These are phyloP conservation scores for Plecturocebus donacophilus DNA, from an alignment of 2,113 vertebrate species.

Conservation along the genomic window DNA sequence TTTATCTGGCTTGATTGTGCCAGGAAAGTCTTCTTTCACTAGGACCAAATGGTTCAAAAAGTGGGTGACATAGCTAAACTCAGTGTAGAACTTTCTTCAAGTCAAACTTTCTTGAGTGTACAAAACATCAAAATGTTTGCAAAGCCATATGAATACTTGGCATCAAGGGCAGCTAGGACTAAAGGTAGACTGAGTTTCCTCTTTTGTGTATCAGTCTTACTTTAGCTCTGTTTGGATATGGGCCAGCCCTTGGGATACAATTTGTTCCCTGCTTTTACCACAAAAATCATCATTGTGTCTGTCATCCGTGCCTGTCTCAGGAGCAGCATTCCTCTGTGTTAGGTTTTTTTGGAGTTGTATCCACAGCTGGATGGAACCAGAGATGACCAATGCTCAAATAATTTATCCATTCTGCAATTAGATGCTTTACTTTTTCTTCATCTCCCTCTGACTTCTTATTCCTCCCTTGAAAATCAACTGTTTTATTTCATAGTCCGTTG, in stretches of 20 bases:
- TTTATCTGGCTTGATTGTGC: neutral
- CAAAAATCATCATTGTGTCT: neutral
- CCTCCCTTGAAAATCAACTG: neutral
- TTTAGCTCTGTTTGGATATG: neutral
- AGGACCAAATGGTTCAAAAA: neutral
- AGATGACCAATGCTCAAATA: neutral
- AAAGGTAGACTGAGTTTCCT: neutral
- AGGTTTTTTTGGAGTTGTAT: neutral
- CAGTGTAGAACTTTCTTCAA: neutral
- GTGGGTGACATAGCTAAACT: neutral
- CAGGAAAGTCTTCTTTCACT: neutral
- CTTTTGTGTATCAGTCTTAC: neutral
- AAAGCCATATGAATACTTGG: neutral
- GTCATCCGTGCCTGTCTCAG: neutral
- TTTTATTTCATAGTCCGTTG: conserved; percentile 9
- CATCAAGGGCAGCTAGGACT: neutral
- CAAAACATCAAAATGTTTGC: neutral
- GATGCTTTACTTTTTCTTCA: neutral
- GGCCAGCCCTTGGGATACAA: neutral
- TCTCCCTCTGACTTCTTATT: neutral
- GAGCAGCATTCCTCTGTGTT: neutral
- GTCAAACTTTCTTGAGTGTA: neutral
- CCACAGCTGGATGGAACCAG: neutral
- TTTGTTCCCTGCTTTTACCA: neutral
- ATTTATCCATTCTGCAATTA: neutral